Percentiles rank a stretch among this genome's conserved stretches.
phyloP scores from a whole-genome alignment of 2,113 vertebrate genomes.

The Chrysochloris asiatica region DNA sequence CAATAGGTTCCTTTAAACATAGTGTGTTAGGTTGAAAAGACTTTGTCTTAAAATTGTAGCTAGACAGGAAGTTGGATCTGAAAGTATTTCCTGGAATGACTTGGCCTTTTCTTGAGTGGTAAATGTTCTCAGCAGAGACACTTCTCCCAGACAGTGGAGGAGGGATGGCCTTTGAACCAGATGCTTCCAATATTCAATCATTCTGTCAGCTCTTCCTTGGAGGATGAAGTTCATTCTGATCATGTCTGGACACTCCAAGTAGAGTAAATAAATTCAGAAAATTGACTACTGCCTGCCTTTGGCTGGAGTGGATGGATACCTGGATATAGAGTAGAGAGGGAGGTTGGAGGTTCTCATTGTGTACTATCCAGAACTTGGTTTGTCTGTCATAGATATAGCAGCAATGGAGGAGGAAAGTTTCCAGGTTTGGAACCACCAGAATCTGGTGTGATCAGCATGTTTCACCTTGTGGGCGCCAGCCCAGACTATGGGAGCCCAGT shows the following conservation, averaged over 20 bases:
- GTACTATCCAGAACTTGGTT: too few species aligned
- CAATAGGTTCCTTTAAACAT: neutral
- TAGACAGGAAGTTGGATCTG: constrained; percentile 25
- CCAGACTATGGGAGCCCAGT: neutral
- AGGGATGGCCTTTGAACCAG: neutral
- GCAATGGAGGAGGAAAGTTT: neutral
- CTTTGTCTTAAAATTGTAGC: neutral
- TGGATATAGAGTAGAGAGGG: too few species aligned
- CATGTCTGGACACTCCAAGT: neutral
- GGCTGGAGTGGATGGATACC: neutral
- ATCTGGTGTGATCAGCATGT: neutral
- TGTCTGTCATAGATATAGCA: neutral
- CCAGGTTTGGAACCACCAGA: neutral
- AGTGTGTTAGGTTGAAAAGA: neutral
- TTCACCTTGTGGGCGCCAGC: neutral
- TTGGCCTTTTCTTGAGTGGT: constrained; percentile 21
- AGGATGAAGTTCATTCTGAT: neutral
- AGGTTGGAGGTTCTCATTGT: too few species aligned
- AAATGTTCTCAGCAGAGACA: constrained; percentile 27
- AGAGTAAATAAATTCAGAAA: neutral
- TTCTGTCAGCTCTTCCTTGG: neutral
- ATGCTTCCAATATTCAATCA: neutral
- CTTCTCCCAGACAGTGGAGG: neutral
- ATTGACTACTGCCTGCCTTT: neutral
- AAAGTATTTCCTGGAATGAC: constrained; percentile 51